These are phyloP conservation scores for Larimichthys polyactis DNA, from an alignment of 2,113 vertebrate species.

Conservation along the genomic window DNA sequence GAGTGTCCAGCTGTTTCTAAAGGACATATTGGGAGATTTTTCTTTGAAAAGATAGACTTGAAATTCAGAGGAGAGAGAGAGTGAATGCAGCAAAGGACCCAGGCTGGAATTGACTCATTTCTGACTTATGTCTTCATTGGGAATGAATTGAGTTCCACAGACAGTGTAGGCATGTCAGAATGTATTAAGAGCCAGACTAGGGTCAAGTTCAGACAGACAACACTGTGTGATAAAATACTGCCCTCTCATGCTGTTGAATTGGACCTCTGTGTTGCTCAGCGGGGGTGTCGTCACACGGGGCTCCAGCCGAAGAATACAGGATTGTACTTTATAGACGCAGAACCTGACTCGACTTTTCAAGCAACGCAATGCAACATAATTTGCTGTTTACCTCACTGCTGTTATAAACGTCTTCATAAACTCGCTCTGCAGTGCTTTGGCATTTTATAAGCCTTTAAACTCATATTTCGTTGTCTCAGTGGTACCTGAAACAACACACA, in stretches of 20 bases:
- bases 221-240: constrained; percentile 6
- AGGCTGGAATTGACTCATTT: not conserved
- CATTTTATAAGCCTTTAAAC: not conserved
- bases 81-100: too few species aligned
- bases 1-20: not conserved
- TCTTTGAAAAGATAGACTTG: too few species aligned
- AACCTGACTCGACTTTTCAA: not conserved
- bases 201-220: constrained; percentile 14
- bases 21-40: not conserved
- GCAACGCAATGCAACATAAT: not conserved
- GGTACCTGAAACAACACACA: not conserved
- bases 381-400: not conserved
- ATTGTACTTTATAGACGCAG: not conserved
- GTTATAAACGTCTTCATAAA: not conserved
- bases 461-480: not conserved
- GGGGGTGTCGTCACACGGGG: not conserved
- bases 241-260: not conserved
- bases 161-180: not conserved
- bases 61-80: too few species aligned
- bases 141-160: not conserved
- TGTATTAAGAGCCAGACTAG: not conserved
- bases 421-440: not conserved
- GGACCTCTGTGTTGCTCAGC: constrained; percentile 9
- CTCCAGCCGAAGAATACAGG: not conserved
- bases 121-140: not conserved